Percentiles rank a stretch among this genome's conserved stretches.
Conservation (phyloP, 2,797 vertebrate species). For the Rhinogobio ventralis region DNA sequence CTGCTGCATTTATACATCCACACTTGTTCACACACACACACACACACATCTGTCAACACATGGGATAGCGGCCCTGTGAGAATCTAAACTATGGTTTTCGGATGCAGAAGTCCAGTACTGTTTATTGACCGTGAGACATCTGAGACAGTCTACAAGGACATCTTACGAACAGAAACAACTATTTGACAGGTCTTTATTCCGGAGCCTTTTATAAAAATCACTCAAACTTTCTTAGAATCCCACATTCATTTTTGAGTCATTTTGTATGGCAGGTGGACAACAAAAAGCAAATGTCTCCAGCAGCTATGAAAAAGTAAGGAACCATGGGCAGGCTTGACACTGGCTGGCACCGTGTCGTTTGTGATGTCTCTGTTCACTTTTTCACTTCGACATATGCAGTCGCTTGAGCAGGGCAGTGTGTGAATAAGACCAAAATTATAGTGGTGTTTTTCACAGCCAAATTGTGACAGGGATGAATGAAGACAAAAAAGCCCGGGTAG, state of each 20-base stretch:
- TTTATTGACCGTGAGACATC: constrained; percentile 25
- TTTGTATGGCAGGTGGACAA: constrained; percentile 37
- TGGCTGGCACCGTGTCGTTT: constrained; percentile 20
- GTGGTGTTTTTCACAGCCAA: constrained; percentile 40
- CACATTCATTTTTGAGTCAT: neutral
- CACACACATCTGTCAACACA: constrained; percentile 48
- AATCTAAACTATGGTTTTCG: constrained; percentile 12
- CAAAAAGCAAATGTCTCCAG: constrained; percentile 34
- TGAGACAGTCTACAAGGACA: neutral
- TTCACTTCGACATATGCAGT: constrained; percentile 17
- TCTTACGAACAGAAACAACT: neutral
- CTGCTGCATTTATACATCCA: constrained; percentile 64
- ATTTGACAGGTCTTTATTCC: constrained; percentile 9
- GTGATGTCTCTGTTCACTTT: constrained; percentile 39
- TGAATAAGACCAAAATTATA: constrained; percentile 45
- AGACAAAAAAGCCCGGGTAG: constrained; percentile 46
- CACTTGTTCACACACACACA: constrained; percentile 52
- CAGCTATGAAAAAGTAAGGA: constrained; percentile 21
- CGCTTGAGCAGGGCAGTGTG: neutral
- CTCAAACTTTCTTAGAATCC: neutral
- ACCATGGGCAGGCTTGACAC: constrained; percentile 7
- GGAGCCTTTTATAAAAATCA: neutral
- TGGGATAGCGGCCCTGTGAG: constrained; percentile 27
- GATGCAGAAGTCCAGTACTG: neutral
- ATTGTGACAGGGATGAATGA: constrained; percentile 59